Evolutionary conservation across 2,113 vertebrate genomes (phyloP), one percentile per base, ranked within the genome.

Genomic region (Hippocampus abdominalis): DNA sequence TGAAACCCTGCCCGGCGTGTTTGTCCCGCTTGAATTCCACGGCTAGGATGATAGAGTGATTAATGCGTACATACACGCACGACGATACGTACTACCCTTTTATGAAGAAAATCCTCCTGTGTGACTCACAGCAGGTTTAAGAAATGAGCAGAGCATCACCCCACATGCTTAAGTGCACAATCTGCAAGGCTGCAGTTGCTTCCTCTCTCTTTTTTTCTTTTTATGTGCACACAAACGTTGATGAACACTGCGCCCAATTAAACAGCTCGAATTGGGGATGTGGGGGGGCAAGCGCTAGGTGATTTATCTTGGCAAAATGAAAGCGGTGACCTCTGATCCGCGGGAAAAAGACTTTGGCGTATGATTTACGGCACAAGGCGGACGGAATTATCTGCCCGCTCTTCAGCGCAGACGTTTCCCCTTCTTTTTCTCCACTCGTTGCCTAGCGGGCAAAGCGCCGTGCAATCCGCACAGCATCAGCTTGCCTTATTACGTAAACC

Each of bases 401-500:
- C 87, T 75, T 74, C 69, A 79, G 62, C 65, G 60, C 69, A 78
- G 61, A 76, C 65, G 36, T 68, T 74, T 60, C 39, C 39, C 40
- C 32, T 32, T 39, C 36, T 42, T 70, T 25, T 60, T 60, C 57
- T 29, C 15, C 56, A 15, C 57, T 77, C 57, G 69, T 46, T 68
- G 68, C 75, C 64, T 76, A 60, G 72, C 66, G 64, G 76, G 78
- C 77, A 76, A 59, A 59, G 64, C 79, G 46, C 49, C 77, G 70
- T 65, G 68, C 75, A 70, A 77, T 80, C 84, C 79, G 72, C 78
- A 77, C 81, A 75, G 64, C 85, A 78, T 87, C 85, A 82, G 81
- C 77, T 79, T 76, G 77, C 68, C 63, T 72, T 54, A 75, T 91
- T 89, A 91, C 84, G 86, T 90, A 91, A 92, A 88, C 80, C 78